Evolutionary conservation across 2,797 vertebrate genomes (phyloP).

Genomic region (Spatula versicolor): DNA sequence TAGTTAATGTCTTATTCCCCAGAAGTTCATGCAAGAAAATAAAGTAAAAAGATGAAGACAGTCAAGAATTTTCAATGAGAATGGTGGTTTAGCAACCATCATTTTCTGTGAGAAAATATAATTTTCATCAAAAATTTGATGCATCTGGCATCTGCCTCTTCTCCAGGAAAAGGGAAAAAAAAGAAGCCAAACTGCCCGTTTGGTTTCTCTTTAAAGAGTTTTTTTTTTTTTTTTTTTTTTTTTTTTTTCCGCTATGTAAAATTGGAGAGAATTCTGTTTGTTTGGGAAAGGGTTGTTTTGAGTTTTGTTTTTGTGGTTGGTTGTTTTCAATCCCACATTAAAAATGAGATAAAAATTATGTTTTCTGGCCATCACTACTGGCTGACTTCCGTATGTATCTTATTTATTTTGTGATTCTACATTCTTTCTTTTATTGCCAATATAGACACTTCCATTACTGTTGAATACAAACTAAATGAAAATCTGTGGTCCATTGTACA

Average conservation of each 20-base stretch:
- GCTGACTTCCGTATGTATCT: not conserved
- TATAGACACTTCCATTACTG: not conserved
- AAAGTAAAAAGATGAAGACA: not conserved
- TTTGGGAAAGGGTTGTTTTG: not conserved
- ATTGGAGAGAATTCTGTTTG: not conserved
- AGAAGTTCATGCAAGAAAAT: not conserved
- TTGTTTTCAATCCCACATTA: not conserved
- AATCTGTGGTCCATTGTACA: constrained; percentile 3
- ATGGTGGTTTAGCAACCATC: not conserved
- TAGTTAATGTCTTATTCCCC: not conserved
- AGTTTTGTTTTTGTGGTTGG: not conserved
- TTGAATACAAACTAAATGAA: constrained; percentile 11
- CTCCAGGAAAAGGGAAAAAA: not conserved
- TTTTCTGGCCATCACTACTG: not conserved
- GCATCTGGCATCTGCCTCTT: not conserved
- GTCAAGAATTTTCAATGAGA: not conserved
- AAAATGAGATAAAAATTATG: not conserved
- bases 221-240: not conserved
- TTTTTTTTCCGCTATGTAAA: not conserved
- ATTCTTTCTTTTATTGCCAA: constrained; percentile 10
- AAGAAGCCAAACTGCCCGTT: not conserved
- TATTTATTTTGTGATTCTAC: not conserved
- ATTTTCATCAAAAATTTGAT: not conserved
- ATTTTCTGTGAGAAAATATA: not conserved
- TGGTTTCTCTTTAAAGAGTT: not conserved